A percentile compares a stretch with the other conserved stretches of the same genome.
Evolutionary conservation across 2,888 invertebrate species (phyloP).

Genomic region (Pelosia muscerda): DNA sequence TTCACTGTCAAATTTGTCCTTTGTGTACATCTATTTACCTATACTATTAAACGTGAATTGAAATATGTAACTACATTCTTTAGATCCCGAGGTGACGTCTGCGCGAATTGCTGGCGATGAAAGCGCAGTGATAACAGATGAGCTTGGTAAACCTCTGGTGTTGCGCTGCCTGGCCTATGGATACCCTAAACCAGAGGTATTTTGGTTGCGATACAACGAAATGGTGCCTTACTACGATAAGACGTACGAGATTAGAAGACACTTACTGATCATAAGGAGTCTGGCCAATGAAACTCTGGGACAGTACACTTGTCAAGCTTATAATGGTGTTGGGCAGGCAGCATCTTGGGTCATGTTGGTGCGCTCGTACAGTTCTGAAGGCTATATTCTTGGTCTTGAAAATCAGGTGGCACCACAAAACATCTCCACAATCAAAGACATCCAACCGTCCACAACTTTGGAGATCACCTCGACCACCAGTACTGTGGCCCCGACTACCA

Average conservation of each 20-base stretch:
- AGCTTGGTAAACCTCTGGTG: slow-evolving; percentile 89
- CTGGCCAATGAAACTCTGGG: slow-evolving; percentile 92
- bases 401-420: slow-evolving; percentile 58
- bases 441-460: slow-evolving; percentile 44
- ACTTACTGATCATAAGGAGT: slow-evolving; percentile 91
- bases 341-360: slow-evolving; percentile 92
- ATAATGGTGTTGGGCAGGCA: slow-evolving; percentile 92
- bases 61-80: slow-evolving; percentile 48
- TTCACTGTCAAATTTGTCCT: too few species aligned
- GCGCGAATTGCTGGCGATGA: slow-evolving; percentile 90
- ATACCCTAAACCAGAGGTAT: slow-evolving; percentile 91
- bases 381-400: slow-evolving; percentile 62
- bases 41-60: slow-evolving; percentile 9
- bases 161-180: slow-evolving; percentile 94
- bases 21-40: too few species aligned
- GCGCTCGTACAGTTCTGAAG: slow-evolving; percentile 90
- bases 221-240: slow-evolving; percentile 91
- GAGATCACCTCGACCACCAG: slow-evolving; percentile 39
- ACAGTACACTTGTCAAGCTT: slow-evolving; percentile 95
- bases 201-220: slow-evolving; percentile 93
- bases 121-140: slow-evolving; percentile 89
- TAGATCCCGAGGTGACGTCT: slow-evolving; percentile 87
- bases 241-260: slow-evolving; percentile 91
- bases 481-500: too few species aligned
- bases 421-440: slow-evolving; percentile 41